Evolutionary conservation across 2,113 vertebrate species (phyloP).

Genomic region (Psilopogon haemacephalus): DNA sequence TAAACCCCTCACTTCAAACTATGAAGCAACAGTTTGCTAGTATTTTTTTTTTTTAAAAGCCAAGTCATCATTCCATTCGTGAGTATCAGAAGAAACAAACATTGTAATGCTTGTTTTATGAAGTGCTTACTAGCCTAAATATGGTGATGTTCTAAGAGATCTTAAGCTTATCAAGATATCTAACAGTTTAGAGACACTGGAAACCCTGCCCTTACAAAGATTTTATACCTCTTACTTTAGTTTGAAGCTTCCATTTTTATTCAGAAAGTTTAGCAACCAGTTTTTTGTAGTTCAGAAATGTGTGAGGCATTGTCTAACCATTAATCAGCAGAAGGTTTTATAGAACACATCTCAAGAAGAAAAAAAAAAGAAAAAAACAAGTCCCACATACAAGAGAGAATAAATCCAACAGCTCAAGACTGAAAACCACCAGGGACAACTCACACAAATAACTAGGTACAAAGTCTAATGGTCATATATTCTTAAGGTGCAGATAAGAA

Average conservation of each 20-base stretch:
- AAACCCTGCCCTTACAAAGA: neutral
- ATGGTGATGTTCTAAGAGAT: neutral
- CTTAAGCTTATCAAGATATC: neutral
- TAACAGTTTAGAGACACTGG: neutral
- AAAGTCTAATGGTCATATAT: neutral
- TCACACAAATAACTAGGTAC: neutral
- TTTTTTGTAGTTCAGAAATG: neutral
- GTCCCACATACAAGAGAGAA: too few relatives aligned
- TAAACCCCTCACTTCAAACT: neutral
- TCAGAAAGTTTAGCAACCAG: neutral
- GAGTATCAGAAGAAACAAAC: neutral
- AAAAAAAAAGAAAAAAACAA: neutral
- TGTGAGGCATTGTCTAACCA: rapidly evolving
- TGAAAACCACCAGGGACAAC: neutral
- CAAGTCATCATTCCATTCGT: neutral
- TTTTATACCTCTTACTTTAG: neutral
- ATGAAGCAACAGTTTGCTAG: neutral
- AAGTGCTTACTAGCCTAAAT: neutral
- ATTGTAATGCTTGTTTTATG: neutral
- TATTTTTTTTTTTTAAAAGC: neutral
- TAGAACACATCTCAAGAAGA: neutral
- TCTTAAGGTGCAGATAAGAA: neutral
- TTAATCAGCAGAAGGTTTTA: neutral
- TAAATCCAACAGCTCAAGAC: too few relatives aligned
- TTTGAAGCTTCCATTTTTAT: neutral